phyloP scores from a whole-genome alignment of 2,797 vertebrate species.

The Pempheris klunzingeri region DNA sequence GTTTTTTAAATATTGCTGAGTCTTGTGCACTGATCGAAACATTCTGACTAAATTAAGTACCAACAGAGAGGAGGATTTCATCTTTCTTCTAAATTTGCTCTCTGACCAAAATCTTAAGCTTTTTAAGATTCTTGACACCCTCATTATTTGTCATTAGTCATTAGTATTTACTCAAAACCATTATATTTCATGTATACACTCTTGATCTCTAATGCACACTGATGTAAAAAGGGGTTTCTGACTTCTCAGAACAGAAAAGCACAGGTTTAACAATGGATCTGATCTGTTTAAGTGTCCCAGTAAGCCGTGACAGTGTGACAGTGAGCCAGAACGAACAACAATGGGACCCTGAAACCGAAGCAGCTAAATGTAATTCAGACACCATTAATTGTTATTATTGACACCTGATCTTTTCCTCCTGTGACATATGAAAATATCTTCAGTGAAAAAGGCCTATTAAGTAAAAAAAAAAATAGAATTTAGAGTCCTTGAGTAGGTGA shows the following conservation, averaged over 20 bases:
- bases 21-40: not conserved
- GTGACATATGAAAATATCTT: not conserved
- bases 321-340: not conserved
- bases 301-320: not conserved
- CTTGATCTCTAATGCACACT: no score
- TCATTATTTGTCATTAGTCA: not conserved
- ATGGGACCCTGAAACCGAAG: not conserved
- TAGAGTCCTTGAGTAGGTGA: not conserved
- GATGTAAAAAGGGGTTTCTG: no score
- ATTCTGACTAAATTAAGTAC: not conserved
- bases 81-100: not conserved
- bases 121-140: not conserved
- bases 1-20: not conserved
- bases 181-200: not conserved
- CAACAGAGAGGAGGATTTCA: not conserved
- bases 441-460: not conserved
- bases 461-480: not conserved
- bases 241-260: no score
- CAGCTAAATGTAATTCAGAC: not conserved
- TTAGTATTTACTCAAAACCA: no score
- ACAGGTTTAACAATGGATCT: not conserved
- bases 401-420: not conserved
- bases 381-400: not conserved
- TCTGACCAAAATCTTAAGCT: not conserved
- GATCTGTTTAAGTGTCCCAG: not conserved